Conservation (phyloP, 2,113 vertebrate species). For the Triplophysa dalaica region DNA sequence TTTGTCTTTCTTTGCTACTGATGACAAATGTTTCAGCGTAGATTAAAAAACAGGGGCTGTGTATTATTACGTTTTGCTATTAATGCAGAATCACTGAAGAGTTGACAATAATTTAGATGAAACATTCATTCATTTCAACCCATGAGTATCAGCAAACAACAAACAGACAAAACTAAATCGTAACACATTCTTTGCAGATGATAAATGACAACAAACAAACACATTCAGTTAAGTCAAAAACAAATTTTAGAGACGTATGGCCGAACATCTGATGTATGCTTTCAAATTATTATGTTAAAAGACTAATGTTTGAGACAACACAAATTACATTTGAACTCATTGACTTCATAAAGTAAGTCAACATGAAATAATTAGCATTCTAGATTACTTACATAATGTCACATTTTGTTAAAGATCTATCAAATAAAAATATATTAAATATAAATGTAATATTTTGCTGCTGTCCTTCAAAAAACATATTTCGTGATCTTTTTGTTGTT, state of each 20-base stretch:
- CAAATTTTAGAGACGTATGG: constrained; percentile 26
- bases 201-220: constrained; percentile 48
- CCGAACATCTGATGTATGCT: neutral
- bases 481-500: too few relatives aligned
- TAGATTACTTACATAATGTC: too few relatives aligned
- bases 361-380: too few relatives aligned
- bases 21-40: neutral
- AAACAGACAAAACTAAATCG: constrained; percentile 18
- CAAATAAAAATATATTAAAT: too few relatives aligned
- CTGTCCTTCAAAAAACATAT: too few relatives aligned
- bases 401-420: too few relatives aligned
- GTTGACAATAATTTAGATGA: neutral
- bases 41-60: constrained; percentile 18
- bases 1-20: constrained; percentile 16
- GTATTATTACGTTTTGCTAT: neutral
- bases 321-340: constrained; percentile 8
- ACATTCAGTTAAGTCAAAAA: constrained; percentile 24
- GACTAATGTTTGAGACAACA: constrained; percentile 6
- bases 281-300: neutral
- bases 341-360: too few relatives aligned
- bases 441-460: too few relatives aligned
- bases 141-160: constrained; percentile 23
- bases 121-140: constrained; percentile 20
- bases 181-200: constrained; percentile 41
- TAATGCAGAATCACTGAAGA: constrained; percentile 20